Percentiles rank a stretch among this genome's conserved stretches.
These are phyloP conservation scores for Caenorhabditis zanzibari DNA, from an alignment of 2,888 invertebrate genomes.

Conservation along the genomic window DNA sequence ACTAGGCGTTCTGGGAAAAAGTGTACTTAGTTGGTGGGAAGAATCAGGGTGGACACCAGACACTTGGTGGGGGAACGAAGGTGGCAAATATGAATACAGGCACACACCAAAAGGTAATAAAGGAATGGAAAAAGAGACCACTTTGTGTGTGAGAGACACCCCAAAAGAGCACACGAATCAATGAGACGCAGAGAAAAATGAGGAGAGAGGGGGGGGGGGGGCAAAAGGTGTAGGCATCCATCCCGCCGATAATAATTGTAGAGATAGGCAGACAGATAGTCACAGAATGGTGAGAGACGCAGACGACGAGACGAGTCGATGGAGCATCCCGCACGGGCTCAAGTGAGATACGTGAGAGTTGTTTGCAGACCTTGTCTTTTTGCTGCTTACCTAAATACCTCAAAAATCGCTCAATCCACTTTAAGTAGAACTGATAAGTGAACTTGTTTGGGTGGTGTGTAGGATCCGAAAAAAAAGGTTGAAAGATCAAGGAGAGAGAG, in stretches of 20 bases:
- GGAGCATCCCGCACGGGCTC: constrained; percentile 55
- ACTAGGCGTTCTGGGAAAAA: not conserved
- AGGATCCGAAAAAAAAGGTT: constrained; percentile 14
- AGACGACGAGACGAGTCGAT: constrained; percentile 11
- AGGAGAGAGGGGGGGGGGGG: too few relatives aligned
- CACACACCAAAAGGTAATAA: constrained; percentile 58
- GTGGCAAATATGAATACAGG: constrained; percentile 59
- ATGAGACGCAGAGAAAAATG: constrained; percentile 39
- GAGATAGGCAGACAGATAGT: constrained; percentile 39
- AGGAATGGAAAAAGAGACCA: constrained; percentile 20
- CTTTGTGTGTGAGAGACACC: constrained; percentile 29
- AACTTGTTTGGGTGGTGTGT: constrained; percentile 40
- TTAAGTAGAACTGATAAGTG: constrained; percentile 26
- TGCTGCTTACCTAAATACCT: constrained; percentile 47
- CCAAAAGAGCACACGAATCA: constrained; percentile 36
- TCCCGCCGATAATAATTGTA: constrained; percentile 61
- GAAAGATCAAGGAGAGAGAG: constrained; percentile 24
- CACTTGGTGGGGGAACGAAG: constrained; percentile 11
- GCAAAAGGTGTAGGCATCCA: constrained; percentile 51
- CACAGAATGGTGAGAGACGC: constrained; percentile 5
- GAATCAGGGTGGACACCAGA: constrained; percentile 18
- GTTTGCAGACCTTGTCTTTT: constrained; percentile 53
- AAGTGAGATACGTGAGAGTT: constrained; percentile 37
- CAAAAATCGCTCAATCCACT: constrained; percentile 34
- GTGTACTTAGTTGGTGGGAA: not conserved